These are phyloP conservation scores for Gymnoscopelus microlampas DNA, from an alignment of 2,797 vertebrate genomes.

Conservation along the genomic window DNA sequence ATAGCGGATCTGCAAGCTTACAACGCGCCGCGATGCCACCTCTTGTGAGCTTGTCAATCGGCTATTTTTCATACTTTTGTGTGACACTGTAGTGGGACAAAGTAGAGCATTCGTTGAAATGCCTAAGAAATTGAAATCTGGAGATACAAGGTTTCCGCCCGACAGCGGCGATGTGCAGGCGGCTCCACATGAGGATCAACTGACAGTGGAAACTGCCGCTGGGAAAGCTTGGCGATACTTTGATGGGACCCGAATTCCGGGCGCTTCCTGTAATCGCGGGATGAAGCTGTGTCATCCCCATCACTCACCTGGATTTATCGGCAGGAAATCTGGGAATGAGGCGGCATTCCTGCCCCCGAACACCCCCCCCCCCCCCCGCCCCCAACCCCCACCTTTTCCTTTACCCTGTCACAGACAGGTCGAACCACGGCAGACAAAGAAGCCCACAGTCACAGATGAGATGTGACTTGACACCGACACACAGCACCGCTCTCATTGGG, in stretches of 20 bases:
- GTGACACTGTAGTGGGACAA: too few relatives aligned
- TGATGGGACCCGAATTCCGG: slow-evolving; percentile 73
- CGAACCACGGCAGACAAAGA: slow-evolving; percentile 62
- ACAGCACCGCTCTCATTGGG: slow-evolving; percentile 37
- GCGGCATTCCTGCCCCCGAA: slow-evolving; percentile 64
- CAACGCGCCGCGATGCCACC: too few relatives aligned
- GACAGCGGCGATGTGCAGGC: slow-evolving; percentile 14
- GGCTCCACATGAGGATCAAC: slow-evolving; percentile 45
- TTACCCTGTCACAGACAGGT: slow-evolving; percentile 21
- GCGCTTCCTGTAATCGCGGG: slow-evolving; percentile 75
- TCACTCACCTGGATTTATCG: slow-evolving; percentile 84
- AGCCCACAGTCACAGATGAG: slow-evolving; percentile 60
- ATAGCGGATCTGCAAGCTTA: too few relatives aligned
- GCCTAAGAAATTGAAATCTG: too few relatives aligned
- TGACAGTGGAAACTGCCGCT: slow-evolving; percentile 40
- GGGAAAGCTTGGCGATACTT: slow-evolving; percentile 57
- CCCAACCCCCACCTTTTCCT: background rate
- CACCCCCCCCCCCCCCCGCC: slow-evolving; percentile 6
- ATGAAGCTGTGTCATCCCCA: slow-evolving; percentile 77
- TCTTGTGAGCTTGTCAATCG: too few relatives aligned
- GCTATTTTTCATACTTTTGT: too few relatives aligned
- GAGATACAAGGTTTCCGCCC: too few relatives aligned
- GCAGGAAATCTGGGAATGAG: slow-evolving; percentile 81
- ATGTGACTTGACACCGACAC: slow-evolving; percentile 53
- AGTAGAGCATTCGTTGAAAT: too few relatives aligned